phyloP scores from a whole-genome alignment of 2,797 vertebrate species.

The Peromyscus attwateri region DNA sequence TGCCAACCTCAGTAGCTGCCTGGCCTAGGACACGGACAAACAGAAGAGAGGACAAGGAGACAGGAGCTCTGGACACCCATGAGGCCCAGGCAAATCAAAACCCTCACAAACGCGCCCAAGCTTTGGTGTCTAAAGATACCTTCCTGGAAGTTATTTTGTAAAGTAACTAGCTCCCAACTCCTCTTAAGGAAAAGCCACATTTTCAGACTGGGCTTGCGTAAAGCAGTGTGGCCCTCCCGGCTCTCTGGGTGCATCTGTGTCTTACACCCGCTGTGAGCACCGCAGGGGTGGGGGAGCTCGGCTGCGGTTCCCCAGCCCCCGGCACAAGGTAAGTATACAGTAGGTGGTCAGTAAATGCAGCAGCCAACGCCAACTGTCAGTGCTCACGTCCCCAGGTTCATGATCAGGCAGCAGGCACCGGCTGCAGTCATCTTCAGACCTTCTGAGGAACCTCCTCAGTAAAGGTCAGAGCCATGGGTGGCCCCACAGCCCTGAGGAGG shows the following conservation, averaged over 20 bases:
- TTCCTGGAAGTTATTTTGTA: neutral
- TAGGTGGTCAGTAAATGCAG: neutral
- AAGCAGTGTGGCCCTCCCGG: neutral
- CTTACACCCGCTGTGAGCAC: accelerated
- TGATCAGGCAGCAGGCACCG: neutral
- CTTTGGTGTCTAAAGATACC: neutral
- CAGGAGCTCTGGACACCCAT: accelerated
- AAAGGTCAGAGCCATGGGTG: neutral
- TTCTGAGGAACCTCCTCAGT: neutral
- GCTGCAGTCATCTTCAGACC: neutral
- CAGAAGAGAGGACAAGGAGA: neutral
- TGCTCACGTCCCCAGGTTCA: accelerated
- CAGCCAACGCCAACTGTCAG: no score
- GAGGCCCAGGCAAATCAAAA: accelerated
- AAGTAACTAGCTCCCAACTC: neutral
- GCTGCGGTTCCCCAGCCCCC: neutral
- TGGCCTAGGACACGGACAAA: accelerated
- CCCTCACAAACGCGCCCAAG: accelerated
- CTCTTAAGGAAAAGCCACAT: neutral
- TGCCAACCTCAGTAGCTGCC: neutral
- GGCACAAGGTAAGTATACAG: accelerated
- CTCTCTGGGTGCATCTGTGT: neutral
- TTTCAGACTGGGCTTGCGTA: neutral
- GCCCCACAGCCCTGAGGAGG: neutral
- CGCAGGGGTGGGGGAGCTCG: accelerated